Percentiles rank a stretch among this genome's conserved stretches.
phyloP scores from a whole-genome alignment of 2,113 vertebrate species.

The Corvus cornix region DNA sequence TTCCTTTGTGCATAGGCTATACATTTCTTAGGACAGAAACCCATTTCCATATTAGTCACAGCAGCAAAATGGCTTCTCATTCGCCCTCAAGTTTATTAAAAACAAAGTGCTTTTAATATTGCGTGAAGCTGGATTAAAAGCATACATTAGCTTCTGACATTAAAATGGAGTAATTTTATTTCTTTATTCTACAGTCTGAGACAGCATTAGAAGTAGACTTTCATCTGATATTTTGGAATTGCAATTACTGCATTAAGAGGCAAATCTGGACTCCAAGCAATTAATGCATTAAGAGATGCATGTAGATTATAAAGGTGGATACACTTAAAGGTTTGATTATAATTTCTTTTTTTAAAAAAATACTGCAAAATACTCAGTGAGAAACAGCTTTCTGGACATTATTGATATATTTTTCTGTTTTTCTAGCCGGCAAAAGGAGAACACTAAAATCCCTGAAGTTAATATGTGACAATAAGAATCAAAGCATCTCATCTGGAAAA shows the following conservation, averaged over 20 bases:
- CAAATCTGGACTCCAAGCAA: background rate
- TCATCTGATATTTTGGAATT: background rate
- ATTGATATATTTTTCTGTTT: background rate
- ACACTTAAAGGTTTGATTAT: background rate
- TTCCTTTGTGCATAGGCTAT: background rate
- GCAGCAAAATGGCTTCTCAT: background rate
- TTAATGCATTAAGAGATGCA: background rate
- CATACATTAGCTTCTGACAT: background rate
- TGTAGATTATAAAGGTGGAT: background rate
- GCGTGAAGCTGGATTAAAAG: constrained; percentile 21
- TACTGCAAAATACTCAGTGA: background rate
- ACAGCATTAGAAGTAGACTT: background rate
- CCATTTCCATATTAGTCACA: background rate
- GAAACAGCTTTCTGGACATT: background rate
- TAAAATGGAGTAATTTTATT: background rate
- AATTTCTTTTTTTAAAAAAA: background rate
- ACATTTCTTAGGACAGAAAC: background rate
- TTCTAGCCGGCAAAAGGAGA: background rate
- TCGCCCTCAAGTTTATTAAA: constrained; percentile 33
- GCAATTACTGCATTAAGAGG: background rate
- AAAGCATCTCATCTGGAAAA: background rate
- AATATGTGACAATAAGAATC: background rate
- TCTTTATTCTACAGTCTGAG: background rate
- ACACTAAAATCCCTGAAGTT: background rate
- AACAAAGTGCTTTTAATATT: background rate